Evolutionary conservation across 2,113 vertebrate genomes (phyloP).

Genomic region (Serilophus lunatus): DNA sequence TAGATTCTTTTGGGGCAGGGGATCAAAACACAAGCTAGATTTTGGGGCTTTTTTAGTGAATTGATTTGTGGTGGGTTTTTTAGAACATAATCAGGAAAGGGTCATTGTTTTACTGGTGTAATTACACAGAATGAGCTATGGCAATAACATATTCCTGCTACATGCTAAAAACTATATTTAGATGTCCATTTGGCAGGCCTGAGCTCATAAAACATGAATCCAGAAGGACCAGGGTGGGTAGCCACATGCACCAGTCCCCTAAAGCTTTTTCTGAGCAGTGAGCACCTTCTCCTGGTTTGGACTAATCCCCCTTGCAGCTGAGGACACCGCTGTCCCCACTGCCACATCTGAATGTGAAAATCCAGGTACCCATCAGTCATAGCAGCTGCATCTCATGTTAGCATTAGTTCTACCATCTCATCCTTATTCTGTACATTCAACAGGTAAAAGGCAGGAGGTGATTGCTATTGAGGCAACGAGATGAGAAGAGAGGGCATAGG

Average conservation of each 20-base stretch:
- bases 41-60: not conserved
- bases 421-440: not conserved
- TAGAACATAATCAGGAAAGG: not conserved
- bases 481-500: not conserved
- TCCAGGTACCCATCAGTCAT: not conserved
- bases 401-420: not conserved
- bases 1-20: not conserved
- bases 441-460: not conserved
- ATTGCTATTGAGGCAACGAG: not conserved
- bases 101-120: not conserved
- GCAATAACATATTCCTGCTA: not conserved
- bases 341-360: not conserved
- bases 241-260: not conserved
- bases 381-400: not conserved
- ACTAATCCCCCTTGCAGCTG: not conserved
- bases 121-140: not conserved
- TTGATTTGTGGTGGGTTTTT: not conserved
- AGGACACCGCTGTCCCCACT: not conserved
- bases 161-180: not conserved
- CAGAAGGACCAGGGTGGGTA: not conserved
- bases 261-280: not conserved
- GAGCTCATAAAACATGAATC: not conserved
- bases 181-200: not conserved
- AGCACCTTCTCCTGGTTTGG: not conserved
- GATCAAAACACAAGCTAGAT: not conserved